Conservation (phyloP, 2,113 vertebrate species). For the Etheostoma spectabile region DNA sequence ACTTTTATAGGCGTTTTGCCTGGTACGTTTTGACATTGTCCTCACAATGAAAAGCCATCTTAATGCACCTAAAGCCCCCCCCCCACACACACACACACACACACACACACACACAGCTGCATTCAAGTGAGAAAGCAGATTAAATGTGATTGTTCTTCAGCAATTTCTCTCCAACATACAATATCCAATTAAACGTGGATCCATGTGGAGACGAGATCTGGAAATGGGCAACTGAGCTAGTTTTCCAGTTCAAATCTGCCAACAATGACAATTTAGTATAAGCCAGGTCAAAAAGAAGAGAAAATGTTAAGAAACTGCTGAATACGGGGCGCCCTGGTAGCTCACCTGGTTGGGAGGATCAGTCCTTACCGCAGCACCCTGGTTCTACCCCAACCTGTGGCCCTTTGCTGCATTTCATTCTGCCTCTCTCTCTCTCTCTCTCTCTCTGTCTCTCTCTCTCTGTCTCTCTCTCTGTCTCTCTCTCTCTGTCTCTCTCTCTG, state of each 20-base stretch:
- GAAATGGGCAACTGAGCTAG: conserved; percentile 34
- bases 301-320: neutral
- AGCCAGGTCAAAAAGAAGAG: neutral
- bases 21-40: conserved; percentile 13
- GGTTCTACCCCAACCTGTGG: too few relatives aligned
- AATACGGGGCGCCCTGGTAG: too few relatives aligned
- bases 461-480: too few relatives aligned
- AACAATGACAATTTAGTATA: conserved; percentile 26
- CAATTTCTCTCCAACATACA: conserved; percentile 32
- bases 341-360: too few relatives aligned
- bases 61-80: conserved; percentile 24
- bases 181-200: conserved; percentile 26
- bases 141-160: conserved; percentile 21
- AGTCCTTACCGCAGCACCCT: too few relatives aligned
- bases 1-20: conserved; percentile 40
- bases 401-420: too few relatives aligned
- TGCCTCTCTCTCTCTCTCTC: too few relatives aligned
- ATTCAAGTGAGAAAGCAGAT: conserved; percentile 34
- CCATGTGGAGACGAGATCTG: conserved; percentile 15
- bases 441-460: too few relatives aligned
- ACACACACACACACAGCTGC: conserved; percentile 4
- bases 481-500: too few relatives aligned
- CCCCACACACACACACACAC: neutral
- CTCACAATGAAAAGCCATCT: conserved; percentile 33
- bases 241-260: conserved; percentile 25